Base-by-base conservation (phyloP, 2,113 vertebrate genomes). In the Sinocyclocheilus anshuiensis region DNA sequence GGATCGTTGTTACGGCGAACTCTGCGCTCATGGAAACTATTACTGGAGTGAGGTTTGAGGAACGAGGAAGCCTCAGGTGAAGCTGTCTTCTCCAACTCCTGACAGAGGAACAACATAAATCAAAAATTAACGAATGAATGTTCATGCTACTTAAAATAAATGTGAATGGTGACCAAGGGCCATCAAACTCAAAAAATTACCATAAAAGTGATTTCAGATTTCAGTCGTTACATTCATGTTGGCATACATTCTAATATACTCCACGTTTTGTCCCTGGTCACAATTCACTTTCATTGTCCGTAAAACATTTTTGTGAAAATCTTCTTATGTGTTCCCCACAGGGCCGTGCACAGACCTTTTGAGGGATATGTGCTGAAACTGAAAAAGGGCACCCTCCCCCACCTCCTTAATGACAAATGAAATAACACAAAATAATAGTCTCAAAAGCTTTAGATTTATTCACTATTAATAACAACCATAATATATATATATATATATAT, bases 61-160 rank as follows among this genome's bases (percentile, higher is more conserved):
- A 91, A 89, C 0, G 89, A 85, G 0, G 92, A 89, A 29, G 91
- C 87, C 55, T 94, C 93, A 0, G 94, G 92, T 39, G 91, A 74
- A 0, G 93, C 87, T 0, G 93, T 91, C 89, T 94, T 95, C 90
- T 96, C 95, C 88, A 95, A 89, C 89, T 95, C 95, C 95, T 96
- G 42, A 63, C 11, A 42, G 48, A 36, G 55, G 85, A 86, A 63
- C 11, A 26, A 29, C 59, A 55, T 26, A 18, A 39, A 29, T n/a
- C 1, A 59, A 2, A 18, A 82, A 0, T 29, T 10, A 53, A 53
- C 5, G 2, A 18, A 15, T 24, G 29, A 61, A 5, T 39, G 12
- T 26, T 29, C 72, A 50, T 11, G 6, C 15, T 77, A n/a, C 10
- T 12, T 12, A 42, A 39, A 42, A 12, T 42, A 10, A 72, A 72